These are phyloP conservation scores for Chelon auratus DNA, from an alignment of 2,797 vertebrate species.

Conservation along the genomic window DNA sequence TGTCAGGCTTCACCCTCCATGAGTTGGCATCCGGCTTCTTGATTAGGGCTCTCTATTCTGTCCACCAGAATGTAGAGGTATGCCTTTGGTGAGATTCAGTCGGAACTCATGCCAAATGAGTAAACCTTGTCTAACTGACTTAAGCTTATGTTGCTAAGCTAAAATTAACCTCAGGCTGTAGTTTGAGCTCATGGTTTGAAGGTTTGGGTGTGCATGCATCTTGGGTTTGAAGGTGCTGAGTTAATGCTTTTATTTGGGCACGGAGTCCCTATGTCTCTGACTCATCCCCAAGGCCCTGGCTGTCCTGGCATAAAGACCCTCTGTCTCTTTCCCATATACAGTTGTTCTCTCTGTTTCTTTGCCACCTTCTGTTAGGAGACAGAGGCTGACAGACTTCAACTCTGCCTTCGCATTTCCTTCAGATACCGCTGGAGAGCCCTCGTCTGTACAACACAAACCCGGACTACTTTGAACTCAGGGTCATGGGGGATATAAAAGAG, in stretches of 20 bases:
- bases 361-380: constrained; percentile 75
- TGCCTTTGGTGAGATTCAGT: constrained; percentile 45
- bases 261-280: constrained; percentile 1
- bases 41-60: constrained; percentile 26
- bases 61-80: constrained; percentile 16
- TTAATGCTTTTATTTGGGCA: constrained; percentile 31
- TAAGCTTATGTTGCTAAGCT: constrained; percentile 38
- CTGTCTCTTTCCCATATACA: constrained; percentile 17
- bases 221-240: constrained; percentile 21
- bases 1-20: constrained; percentile 47
- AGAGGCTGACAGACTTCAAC: constrained; percentile 61
- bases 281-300: constrained; percentile 15
- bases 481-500: constrained; percentile 38
- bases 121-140: constrained; percentile 37
- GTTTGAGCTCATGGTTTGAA: constrained; percentile 22
- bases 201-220: constrained; percentile 13
- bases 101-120: constrained; percentile 39
- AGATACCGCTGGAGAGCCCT: constrained; percentile 47
- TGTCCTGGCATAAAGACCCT: constrained; percentile 44
- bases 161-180: constrained; percentile 45
- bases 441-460: constrained; percentile 51
- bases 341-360: constrained; percentile 53
- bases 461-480: constrained; percentile 44
- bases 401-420: constrained; percentile 56
- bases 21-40: constrained; percentile 36